Evolutionary conservation across 2,797 vertebrate species (phyloP), one percentile per base, ranked within the genome.

Genomic region (Telmatherina bonti): DNA sequence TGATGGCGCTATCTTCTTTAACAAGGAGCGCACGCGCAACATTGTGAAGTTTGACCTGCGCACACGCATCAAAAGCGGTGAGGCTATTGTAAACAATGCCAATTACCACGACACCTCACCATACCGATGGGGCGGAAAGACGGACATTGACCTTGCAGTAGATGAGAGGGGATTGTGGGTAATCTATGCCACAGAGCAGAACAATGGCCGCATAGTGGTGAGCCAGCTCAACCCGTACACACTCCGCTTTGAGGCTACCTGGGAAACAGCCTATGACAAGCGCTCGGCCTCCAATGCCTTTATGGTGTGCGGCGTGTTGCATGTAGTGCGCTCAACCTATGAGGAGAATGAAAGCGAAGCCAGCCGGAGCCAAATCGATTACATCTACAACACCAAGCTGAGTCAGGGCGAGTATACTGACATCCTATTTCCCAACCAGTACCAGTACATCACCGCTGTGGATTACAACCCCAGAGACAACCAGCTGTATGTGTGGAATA

Each of bases 401-500:
- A 96, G 93, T 91, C 93, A 95, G 58, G 97, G 96, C 62, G 96
- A 97, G 67, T 95, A 96, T 41, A 94, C 96, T 1, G 96, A 98
- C 78, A 93, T 99, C 67, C 95, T 95, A 30, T 99, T 99, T 76
- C 98, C 98, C 79, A 99, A 99, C 91, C 96, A 97, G 93, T 97
- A 99, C 92, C 98, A 99, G 91, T 99, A 99, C 85, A 97, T 99
- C 49, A 96, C 98, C 0, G 96, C 98, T 51, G 98, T 99, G 97
- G 98, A 99, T 96, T 99, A 99, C 93, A 99, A 99, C 92, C 98
- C 98, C 22, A 91, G 98, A 73, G 98, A 99, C 91, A 99, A 99
- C 92, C 97, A 98, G 83, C 94, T 99, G 0, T 99, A 99, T 0
- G 98, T 99, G 80, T 99, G 98, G 98, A 99, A 99, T 95, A 99